Percentiles rank a stretch among this genome's conserved stretches.
Evolutionary conservation across 2,113 vertebrate genomes (phyloP).

Genomic region (Mastomys coucha): DNA sequence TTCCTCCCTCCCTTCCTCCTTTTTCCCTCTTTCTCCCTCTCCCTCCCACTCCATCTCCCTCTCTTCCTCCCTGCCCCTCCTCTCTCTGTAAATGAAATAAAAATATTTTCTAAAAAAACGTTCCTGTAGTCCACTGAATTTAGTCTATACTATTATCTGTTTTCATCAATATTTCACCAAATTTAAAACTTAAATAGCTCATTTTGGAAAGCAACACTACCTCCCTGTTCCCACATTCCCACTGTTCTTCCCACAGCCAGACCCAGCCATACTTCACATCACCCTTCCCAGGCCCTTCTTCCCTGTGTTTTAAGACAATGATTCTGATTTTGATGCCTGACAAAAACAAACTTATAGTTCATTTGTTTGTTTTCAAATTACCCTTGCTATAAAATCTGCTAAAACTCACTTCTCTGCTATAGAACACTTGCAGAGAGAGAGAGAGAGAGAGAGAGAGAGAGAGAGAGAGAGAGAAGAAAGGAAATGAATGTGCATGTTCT

Average conservation of each 20-base stretch:
- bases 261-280: neutral
- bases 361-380: conserved; percentile 14
- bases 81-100: neutral
- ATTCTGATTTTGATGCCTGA: neutral
- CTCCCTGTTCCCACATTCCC: neutral
- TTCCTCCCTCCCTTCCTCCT: fast-evolving
- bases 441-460: neutral
- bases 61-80: neutral
- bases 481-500: neutral
- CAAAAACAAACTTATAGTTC: neutral
- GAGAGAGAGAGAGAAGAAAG: too few species aligned
- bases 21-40: neutral
- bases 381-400: neutral
- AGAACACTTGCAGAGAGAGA: neutral
- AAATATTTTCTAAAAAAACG: neutral
- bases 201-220: neutral
- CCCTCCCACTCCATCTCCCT: neutral
- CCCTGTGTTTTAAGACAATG: neutral
- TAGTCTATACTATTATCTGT: neutral
- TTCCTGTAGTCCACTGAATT: neutral
- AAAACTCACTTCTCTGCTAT: neutral
- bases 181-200: neutral
- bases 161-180: conserved; percentile 10
- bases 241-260: neutral
- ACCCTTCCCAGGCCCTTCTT: neutral